These are phyloP conservation scores for Ceratosolen solmsi DNA, from an alignment of 1,140 invertebrate species.

Conservation along the genomic window DNA sequence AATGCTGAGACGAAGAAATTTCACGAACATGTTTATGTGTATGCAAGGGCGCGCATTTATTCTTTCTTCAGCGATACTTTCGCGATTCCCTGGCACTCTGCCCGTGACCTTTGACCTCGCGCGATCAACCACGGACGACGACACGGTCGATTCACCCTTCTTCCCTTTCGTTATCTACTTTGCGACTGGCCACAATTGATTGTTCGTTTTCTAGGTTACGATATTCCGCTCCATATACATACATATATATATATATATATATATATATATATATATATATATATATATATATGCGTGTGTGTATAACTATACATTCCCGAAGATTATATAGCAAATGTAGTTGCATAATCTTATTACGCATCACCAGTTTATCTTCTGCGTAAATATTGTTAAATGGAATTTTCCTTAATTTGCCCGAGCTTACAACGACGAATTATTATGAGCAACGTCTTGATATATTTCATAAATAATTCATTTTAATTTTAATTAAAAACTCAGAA, in stretches of 20 bases:
- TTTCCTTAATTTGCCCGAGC: too few relatives aligned
- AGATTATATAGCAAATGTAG: neutral
- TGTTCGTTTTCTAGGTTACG: conserved; percentile 34
- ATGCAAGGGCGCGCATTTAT: neutral
- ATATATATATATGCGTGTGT: too few relatives aligned
- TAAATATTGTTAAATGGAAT: too few relatives aligned
- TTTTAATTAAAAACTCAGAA: too few relatives aligned
- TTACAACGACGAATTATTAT: neutral
- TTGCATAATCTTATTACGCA: neutral
- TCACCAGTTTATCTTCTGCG: neutral
- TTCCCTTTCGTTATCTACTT: conserved; percentile 42
- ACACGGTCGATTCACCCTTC: conserved; percentile 58
- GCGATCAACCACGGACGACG: conserved; percentile 58
- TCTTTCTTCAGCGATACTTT: conserved; percentile 32
- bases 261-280: too few relatives aligned
- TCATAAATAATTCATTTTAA: neutral
- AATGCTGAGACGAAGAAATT: neutral
- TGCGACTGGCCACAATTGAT: conserved; percentile 36
- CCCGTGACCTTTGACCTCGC: conserved; percentile 67
- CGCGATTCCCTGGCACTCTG: conserved; percentile 64
- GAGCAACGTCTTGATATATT: neutral
- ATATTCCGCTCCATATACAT: neutral
- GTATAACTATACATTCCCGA: conserved; percentile 1
- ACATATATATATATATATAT: neutral
- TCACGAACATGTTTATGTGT: neutral